phyloP scores from a whole-genome alignment of 2,888 invertebrate genomes.

The Carabus problematicus region DNA sequence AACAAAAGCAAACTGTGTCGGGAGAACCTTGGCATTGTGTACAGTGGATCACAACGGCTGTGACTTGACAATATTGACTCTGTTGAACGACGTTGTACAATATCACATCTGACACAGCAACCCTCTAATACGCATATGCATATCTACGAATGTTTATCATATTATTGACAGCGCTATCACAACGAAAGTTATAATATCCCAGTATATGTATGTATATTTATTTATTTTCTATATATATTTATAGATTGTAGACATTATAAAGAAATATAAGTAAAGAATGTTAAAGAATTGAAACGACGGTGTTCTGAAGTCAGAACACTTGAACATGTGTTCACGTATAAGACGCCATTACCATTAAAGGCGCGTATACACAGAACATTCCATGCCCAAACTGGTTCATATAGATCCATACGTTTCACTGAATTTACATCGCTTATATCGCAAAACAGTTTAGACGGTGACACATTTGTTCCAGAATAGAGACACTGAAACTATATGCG shows the following conservation, averaged over 20 bases:
- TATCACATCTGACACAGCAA: too few relatives aligned
- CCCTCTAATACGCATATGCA: too few relatives aligned
- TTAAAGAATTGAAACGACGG: constrained; percentile 14
- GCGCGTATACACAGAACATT: constrained; percentile 51
- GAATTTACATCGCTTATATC: constrained; percentile 47
- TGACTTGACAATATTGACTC: constrained; percentile 32
- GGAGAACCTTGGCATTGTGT: constrained; percentile 23
- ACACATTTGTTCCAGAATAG: constrained; percentile 32
- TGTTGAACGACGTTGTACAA: not conserved
- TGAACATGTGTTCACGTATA: constrained; percentile 26
- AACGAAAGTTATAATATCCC: too few relatives aligned
- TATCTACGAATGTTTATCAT: not conserved
- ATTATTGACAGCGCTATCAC: not conserved
- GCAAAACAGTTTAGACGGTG: constrained; percentile 5
- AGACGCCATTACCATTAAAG: constrained; percentile 10
- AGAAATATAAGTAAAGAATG: not conserved
- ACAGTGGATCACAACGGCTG: constrained; percentile 1
- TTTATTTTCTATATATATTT: too few relatives aligned
- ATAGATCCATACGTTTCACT: constrained; percentile 51
- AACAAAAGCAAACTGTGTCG: constrained; percentile 31
- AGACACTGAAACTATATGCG: constrained; percentile 41
- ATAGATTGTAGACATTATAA: too few relatives aligned
- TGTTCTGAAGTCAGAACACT: constrained; percentile 17
- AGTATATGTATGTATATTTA: not conserved
- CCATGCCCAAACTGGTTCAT: constrained; percentile 55